Base-by-base conservation (phyloP, 2,797 vertebrate species). In the Mergus octosetaceus region DNA sequence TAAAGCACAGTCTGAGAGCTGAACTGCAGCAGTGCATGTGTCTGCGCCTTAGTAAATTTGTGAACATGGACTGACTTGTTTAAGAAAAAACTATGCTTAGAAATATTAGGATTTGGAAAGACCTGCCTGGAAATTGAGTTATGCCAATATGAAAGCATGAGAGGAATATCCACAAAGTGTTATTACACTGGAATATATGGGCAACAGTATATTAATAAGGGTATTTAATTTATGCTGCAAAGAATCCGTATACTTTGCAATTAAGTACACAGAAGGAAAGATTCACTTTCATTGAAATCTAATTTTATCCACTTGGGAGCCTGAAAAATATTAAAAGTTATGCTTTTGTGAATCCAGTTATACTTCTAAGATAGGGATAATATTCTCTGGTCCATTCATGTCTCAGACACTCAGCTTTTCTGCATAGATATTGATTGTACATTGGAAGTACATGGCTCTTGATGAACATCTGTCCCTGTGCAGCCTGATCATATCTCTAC, bases 141-240 rank as follows among this genome's bases (percentile, higher is more conserved):
- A 43, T 41, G 20, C 3, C 2, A 5, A 24, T 13, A 58, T 1
- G 0, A 69, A 86, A 43, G 4, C 32, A n/a, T 32, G 30, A 49
- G 6, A 83, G 32, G 41, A 54, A 30, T 60, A 84, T 39, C 24
- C 49, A 57, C 2, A 38, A 39, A 36, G 3, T 8, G 22, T 36
- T 43, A 69, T 74, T 45, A 45, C 45, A 19, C 9, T 34, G 34
- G 81, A 89, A 71, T 61, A 49, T 4, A 17, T 8, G 13, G 30
- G 7, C 8, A 66, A 51, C 18, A 38, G 20, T 13, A 70, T 43
- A 65, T 39, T 65, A 65, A 43, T 38, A 41, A 9, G 43, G 36
- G 9, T 69, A 65, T 86, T 92, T 80, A 45, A 65, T 68, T 54
- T 62, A 65, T 34, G 15, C 20, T 65, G 45, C 9, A 70, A n/a